A percentile compares a stretch with the other conserved stretches of the same genome.
These are phyloP conservation scores for Pseudoatta argentina DNA, from an alignment of 1,140 invertebrate species.

Conservation along the genomic window DNA sequence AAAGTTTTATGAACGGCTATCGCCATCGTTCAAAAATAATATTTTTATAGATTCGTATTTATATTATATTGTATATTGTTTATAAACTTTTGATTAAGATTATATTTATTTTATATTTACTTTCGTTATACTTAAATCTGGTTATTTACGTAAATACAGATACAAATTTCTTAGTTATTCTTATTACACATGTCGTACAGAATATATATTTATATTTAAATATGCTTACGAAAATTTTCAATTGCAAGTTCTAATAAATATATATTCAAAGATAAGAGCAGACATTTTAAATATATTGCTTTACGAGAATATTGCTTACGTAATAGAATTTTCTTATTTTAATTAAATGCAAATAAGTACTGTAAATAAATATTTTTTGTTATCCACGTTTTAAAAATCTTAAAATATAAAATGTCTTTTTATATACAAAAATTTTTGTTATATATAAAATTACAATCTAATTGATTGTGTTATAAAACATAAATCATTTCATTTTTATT, in stretches of 20 bases:
- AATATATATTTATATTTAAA: slow-evolving; percentile 9
- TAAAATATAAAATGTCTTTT: background rate
- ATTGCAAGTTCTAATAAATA: background rate
- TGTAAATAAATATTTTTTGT: background rate
- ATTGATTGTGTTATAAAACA: too few species aligned
- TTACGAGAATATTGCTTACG: background rate
- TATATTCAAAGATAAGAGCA: background rate
- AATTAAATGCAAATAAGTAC: too few species aligned
- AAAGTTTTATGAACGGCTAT: background rate
- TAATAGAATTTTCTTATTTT: too few species aligned
- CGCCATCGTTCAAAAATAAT: background rate
- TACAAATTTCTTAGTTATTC: background rate
- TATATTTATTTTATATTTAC: background rate
- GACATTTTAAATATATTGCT: background rate
- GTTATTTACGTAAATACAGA: background rate
- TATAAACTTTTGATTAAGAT: background rate
- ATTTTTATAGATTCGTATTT: background rate
- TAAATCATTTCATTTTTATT: too few species aligned
- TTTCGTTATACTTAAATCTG: background rate
- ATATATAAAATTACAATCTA: too few species aligned
- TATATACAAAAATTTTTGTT: background rate
- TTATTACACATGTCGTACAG: background rate
- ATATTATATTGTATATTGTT: background rate
- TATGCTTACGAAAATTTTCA: background rate
- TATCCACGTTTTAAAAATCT: background rate